A percentile compares a stretch with the other conserved stretches of the same genome.
Conservation (phyloP, 2,113 vertebrate species). For the Menidia beryllina region DNA sequence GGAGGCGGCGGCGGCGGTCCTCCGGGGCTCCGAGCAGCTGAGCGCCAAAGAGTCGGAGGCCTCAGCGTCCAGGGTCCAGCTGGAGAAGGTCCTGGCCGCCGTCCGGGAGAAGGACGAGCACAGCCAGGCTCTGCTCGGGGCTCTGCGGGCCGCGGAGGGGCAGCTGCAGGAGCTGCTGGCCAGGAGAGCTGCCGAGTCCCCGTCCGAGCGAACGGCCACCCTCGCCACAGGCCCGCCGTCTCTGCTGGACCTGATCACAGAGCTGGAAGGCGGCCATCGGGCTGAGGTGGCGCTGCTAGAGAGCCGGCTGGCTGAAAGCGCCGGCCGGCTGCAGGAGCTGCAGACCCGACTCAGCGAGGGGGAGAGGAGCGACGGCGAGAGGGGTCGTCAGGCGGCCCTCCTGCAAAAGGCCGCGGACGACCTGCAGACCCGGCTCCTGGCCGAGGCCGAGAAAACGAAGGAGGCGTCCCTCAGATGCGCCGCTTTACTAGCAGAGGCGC, state of each 20-base stretch:
- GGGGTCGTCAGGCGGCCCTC: slow-evolving; percentile 54
- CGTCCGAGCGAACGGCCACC: too few relatives aligned
- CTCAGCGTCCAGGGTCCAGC: slow-evolving; percentile 72
- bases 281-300: slow-evolving; percentile 67
- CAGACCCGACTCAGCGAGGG: slow-evolving; percentile 72
- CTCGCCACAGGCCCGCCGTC: too few relatives aligned
- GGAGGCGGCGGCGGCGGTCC: slow-evolving; percentile 73
- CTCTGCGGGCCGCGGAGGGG: slow-evolving; percentile 75
- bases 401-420: slow-evolving; percentile 70
- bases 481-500: slow-evolving; percentile 63
- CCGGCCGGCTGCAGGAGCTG: slow-evolving; percentile 51
- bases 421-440: slow-evolving; percentile 65
- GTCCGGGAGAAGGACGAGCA: slow-evolving; percentile 81
- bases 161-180: slow-evolving; percentile 69
- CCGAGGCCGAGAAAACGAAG: slow-evolving; percentile 59
- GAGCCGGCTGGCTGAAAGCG: slow-evolving; percentile 57
- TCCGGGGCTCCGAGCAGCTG: slow-evolving; percentile 76
- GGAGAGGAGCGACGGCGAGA: slow-evolving; percentile 57
- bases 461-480: slow-evolving; percentile 59
- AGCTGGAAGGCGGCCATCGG: slow-evolving; percentile 57
- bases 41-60: slow-evolving; percentile 72
- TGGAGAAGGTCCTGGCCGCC: slow-evolving; percentile 79
- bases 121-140: slow-evolving; percentile 64
- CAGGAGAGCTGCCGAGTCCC: slow-evolving; percentile 49
- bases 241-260: slow-evolving; percentile 60